Evolutionary conservation across 2,113 vertebrate species (phyloP), one percentile per base, ranked within the genome.

Genomic region (Antennarius striatus): DNA sequence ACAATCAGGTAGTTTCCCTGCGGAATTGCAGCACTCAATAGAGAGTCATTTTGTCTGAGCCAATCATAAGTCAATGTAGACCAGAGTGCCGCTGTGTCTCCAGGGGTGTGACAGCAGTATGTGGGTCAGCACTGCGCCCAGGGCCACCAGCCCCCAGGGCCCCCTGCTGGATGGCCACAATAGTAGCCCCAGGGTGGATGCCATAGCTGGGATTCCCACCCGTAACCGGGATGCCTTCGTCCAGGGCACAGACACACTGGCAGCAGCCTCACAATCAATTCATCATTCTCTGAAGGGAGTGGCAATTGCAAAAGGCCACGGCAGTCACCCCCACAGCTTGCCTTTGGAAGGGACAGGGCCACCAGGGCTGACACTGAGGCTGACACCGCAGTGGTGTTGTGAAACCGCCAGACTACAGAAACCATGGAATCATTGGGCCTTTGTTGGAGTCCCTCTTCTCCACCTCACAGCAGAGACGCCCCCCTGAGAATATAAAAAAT

Each of bases 41-140:
- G 30, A 77, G 69, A 84, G 76, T 85, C 77, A 81, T 83, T 83
- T 73, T 57, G 66, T 79, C 62, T 42, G 56, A 75, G 85, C 79
- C 82, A 83, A 81, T 87, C 82, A 67, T 61, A 86, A 71, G 75
- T 75, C 71, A 22, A 5, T 61, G 53, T 68, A 28, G 56, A 49
- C 67, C 74, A 73, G 81, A 85, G 66, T 55, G 79, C 81, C 1
- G 80, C 80, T 89, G 89, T 91, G 92, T 93, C 91, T 93, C 92
- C 91, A 92, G 92, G 92, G 91, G 90, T 89, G 90, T 92, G 92
- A 92, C 91, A 92, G 92, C 91, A 93, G 91, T 93, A 93, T 93
- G 91, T 91, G 90, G 90, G 91, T 91, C 88, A 85, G 86, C 87
- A 77, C 87, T 84, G 88, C 85, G 91, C 90, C 81, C 80, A 57